Base-by-base conservation (phyloP, 2,113 vertebrate genomes). In the Mola mola region DNA sequence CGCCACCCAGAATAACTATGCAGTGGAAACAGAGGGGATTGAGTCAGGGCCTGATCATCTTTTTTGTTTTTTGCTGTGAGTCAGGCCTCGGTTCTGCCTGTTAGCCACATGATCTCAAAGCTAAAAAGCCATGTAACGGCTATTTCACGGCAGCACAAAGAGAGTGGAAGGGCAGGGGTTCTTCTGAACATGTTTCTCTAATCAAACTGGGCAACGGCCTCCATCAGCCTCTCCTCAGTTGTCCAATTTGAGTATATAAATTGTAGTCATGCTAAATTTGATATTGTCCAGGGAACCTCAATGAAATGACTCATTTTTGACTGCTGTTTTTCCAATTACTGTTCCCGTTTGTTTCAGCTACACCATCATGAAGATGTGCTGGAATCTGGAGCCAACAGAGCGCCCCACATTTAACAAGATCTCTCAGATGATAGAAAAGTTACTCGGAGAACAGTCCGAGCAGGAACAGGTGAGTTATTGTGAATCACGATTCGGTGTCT, bases 341-440 rank as follows among this genome's bases (percentile, higher is more conserved):
- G 55, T 21, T n/a, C n/a, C n/a, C n/a, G n/a, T n/a, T n/a, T n/a
- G n/a, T 60, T 71, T 43, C 85, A 98, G 96, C 82, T 99, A 98
- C 33, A 78, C 51, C 26, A 92, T 99, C 78, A 98, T 99, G 97
- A 94, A 94, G 70, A 93, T 93, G 1, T 99, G 97, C 83, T 99
- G 97, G 97, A 92, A 91, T 69, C 86, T 98, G 88, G 94, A 96
- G 75, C 94, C 96, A 0, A 96, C 94, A 0, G 74, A 52, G 15
- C 92, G 97, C 36, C 97, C 96, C 0, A 96, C 93, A 1, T 98
- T 99, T 4, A 90, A 88, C 69, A 94, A 96, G 88, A 96, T 99
- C 44, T 42, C 83, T 29, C 90, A 89, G 70, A 89, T 97, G 78
- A 94, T 98, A 25, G 90, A 93, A 78, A 91, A 90, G 36, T 92